Base-by-base conservation (phyloP, 2,797 vertebrate species). In the Pseudomugil gertrudae region DNA sequence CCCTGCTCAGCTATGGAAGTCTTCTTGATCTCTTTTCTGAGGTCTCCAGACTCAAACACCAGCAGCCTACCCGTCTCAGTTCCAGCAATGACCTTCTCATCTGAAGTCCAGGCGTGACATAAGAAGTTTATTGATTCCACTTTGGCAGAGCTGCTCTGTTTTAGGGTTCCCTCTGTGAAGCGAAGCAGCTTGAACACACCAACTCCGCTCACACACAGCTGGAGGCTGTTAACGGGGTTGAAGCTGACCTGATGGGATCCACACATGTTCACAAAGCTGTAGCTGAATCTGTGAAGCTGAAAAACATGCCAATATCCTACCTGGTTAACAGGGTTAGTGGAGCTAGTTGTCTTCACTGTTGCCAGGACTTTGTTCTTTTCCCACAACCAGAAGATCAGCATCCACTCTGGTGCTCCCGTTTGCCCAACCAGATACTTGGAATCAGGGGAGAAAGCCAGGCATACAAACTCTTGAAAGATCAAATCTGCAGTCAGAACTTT, bases 361-460 rank as follows among this genome's bases (percentile, higher is more conserved):
- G 95, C 95, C 90, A 96, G 80, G 65, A 96, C 87, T 89, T 92
- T 95, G 82, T 94, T 95, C 84, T 96, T 97, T 77, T 98, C 95
- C 98, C 97, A 98, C 52, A 96, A 89, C 97, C 96, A 98, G 65
- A 91, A 92, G 71, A 94, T 65, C 51, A 98, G 91, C 40, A 72
- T 93, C 79, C 94, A 95, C 9, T 95, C 94, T 0, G 96, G 96
- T 1, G 88, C 90, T 0, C 91, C 94, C 0, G 95, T 86, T 81
- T 95, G 95, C 14, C 94, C 93, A 26, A 95, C 92, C 33, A 99
- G 87, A 81, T 95, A 94, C 74, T 94, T 96, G 38, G 96, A 95
- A 83, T 98, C 95, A 0, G 95, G 94, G 27, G 98, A 99, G 90
- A 99, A 99, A 33, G 95, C 96, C 88, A 98, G 68, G 73, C 92